Evolutionary conservation across 2,888 invertebrate genomes (phyloP), one percentile per base, ranked within the genome.

Genomic region (Chloroclystis v-ata): DNA sequence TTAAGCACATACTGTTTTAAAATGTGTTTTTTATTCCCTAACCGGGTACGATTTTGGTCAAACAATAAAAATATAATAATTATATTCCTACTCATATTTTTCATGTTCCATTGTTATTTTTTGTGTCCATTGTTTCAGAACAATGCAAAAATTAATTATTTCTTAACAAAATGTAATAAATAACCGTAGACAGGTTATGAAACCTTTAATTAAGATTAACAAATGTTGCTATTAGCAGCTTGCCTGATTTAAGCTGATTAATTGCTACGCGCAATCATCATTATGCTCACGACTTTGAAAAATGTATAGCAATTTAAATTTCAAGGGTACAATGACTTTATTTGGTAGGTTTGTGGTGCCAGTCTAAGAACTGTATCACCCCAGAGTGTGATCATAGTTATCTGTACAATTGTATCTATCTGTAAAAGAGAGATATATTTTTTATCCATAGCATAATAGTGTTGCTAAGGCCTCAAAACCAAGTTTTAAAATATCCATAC

Each of bases 171-270:
- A 53, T 54, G 59, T 63, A 69, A 68, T 65, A 67, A 68, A 67
- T 62, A 59, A 48, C 49, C 55, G 56, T 52, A 53, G 60, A 62
- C 61, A 56, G 57, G 54, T 70, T 70, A 72, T 65, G 70, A 68
- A 75, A 73, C 64, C 56, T 43, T 60, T 72, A 71, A 75, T 76
- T 72, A 73, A 61, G 57, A 54, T 61, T 63, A 65, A 67, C 67
- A 66, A 73, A 71, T 64, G 66, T 65, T 60, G 59, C 65, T 65
- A 67, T 70, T 70, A 72, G 57, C 65, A 61, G 63, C 57, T 37
- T 16, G 58, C 55, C 59, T 65, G 63, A 69, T 69, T 69, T 65
- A 58, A 33, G 26, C 25, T 54, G 55, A 60, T 62, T 68, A 64
- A 60, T 56, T 50, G 32, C 49, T 51, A 54, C 59, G 41, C 57